Evolutionary conservation across 2,888 invertebrate genomes (phyloP).

Genomic region (Brachynemurus nebulosus): DNA sequence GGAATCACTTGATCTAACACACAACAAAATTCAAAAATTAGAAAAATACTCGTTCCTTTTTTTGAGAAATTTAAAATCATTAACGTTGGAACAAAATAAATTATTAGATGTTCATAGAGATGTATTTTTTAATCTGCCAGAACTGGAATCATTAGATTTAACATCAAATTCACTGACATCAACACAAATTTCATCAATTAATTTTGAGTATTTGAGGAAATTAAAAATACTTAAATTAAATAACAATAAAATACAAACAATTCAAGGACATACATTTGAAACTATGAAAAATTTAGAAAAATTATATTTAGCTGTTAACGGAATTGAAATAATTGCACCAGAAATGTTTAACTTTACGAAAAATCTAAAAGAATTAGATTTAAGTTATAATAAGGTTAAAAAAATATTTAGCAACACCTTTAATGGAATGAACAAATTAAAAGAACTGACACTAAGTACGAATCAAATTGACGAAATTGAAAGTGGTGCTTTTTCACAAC

Average conservation of each 20-base stretch:
- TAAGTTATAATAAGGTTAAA: neutral
- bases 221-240: neutral
- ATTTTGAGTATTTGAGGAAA: neutral
- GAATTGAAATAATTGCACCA: neutral
- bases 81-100: neutral
- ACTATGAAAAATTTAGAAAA: neutral
- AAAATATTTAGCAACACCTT: neutral
- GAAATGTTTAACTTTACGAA: neutral
- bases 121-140: neutral
- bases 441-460: constrained; percentile 17
- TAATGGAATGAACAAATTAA: constrained; percentile 3
- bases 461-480: constrained; percentile 16
- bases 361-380: neutral
- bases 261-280: neutral
- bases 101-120: neutral
- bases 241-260: neutral
- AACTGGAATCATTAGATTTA: constrained; percentile 16
- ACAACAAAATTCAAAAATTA: neutral
- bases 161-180: constrained; percentile 17
- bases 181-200: too few relatives aligned
- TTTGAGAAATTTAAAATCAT: neutral
- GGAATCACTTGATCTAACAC: neutral
- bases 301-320: neutral
- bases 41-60: neutral
- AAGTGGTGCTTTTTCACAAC: constrained; percentile 16